These are phyloP conservation scores for Leptodactylus fuscus DNA, from an alignment of 2,113 vertebrate genomes.

Conservation along the genomic window DNA sequence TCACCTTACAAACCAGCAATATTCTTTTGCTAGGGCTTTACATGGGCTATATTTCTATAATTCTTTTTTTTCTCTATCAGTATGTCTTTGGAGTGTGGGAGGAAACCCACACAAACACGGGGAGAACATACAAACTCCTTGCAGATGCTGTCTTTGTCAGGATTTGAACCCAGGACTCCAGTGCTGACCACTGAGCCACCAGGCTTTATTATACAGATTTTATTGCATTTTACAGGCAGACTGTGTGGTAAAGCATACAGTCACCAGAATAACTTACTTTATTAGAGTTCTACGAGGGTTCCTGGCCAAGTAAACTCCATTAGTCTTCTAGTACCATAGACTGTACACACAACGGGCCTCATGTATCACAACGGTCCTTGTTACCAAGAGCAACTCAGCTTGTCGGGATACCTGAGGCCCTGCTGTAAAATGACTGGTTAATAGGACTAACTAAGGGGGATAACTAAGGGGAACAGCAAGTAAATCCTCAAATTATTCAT, in stretches of 20 bases:
- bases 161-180: no score
- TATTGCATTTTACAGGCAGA: background rate
- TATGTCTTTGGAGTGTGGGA: background rate
- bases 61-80: no score
- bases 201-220: background rate
- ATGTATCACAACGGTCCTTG: background rate
- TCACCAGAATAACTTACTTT: no score
- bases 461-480: no score
- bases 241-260: background rate
- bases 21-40: no score
- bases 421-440: background rate
- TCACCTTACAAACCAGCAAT: background rate
- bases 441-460: background rate
- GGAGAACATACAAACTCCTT: no score
- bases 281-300: slow-evolving; percentile 23
- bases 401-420: background rate
- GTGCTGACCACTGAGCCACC: background rate
- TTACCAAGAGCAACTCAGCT: background rate
- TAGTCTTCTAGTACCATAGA: no score
- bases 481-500: no score
- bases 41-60: no score
- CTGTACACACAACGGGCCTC: background rate
- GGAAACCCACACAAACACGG: no score
- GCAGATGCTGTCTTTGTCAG: no score
- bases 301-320: slow-evolving; percentile 34